Evolutionary conservation across 92 coral and sea anemone genomes (phyloP), one percentile per base, ranked within the genome.

Genomic region (Meandrina meandrites): DNA sequence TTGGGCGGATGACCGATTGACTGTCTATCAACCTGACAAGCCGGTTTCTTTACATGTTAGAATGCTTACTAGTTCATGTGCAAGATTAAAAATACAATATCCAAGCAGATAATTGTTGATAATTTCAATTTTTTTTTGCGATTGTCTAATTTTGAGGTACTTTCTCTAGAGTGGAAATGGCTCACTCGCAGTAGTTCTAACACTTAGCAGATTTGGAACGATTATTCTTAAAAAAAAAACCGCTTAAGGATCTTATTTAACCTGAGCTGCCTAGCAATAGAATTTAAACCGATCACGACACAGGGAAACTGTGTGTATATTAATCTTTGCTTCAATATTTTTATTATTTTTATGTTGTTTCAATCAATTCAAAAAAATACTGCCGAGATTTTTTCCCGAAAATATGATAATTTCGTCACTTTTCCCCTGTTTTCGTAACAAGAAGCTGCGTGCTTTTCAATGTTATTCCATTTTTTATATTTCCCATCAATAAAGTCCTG

Each of bases 61-160:
- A 68, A 14, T 9, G 73, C 73, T 68, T 37, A n/a, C 73, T 68
- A 30, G 50, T 22, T 36, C 76, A 32, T 11, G 34, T 18, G 19
- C 76, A 64, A 64, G 24, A 45, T 48, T 83, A 34, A 35, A 83
- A 54, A 72, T 18, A 36, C 18, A 51, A 48, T 64, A 66, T 81
- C 2, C 76, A 16, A 5, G 69, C 36, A 48, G 86, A 70, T 50
- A 64, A 69, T 67, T 32, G 24, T 12, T 69, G 66, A 24, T 82
- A 69, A 80, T 66, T 66, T 66, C 32, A 66, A 66, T 47, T 48
- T 32, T 48, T 76, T 60, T 8, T 22, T 30, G 17, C 14, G 34
- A 15, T 47, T 28, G 32, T 66, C 34, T 21, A 35, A 74, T 74
- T 42, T 18, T 73, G 21, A 71, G 47, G 53, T 0, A 34, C 22